phyloP scores from a whole-genome alignment of 2,888 invertebrate species.

The Xanthia icteritia region DNA sequence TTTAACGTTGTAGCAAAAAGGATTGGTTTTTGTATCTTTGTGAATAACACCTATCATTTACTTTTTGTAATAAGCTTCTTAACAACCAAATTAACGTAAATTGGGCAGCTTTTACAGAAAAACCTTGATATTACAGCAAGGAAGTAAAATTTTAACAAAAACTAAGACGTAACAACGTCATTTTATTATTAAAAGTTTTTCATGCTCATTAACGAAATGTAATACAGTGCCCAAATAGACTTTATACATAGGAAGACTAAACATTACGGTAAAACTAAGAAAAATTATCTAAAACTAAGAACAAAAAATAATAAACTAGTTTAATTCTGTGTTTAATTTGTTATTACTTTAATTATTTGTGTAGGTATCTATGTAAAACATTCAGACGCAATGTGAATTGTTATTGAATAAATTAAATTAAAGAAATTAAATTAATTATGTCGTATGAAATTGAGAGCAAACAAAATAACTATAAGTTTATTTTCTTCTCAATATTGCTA shows the following conservation, averaged over 20 bases:
- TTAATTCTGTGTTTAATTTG: too few relatives aligned
- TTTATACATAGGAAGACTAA: not conserved
- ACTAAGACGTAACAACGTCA: too few relatives aligned
- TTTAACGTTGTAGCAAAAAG: constrained; percentile 12
- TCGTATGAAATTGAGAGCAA: not conserved
- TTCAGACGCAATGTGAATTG: too few relatives aligned
- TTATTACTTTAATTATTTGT: too few relatives aligned
- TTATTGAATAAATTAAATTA: too few relatives aligned
- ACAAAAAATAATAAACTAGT: too few relatives aligned
- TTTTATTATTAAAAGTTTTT: not conserved
- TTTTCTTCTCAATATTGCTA: not conserved
- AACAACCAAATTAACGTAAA: not conserved
- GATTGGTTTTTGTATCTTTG: not conserved
- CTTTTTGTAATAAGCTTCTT: constrained; percentile 11
- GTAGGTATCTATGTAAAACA: too few relatives aligned
- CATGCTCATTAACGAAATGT: too few relatives aligned
- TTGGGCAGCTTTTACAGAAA: not conserved
- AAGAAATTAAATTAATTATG: not conserved
- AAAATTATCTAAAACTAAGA: not conserved
- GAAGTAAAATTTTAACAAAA: not conserved
- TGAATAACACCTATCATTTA: constrained; percentile 31
- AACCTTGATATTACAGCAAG: not conserved
- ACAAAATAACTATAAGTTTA: not conserved
- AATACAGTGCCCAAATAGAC: not conserved
- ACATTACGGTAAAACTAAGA: not conserved